Base-by-base conservation (phyloP, 2,113 vertebrate genomes). In the Bos javanicus region DNA sequence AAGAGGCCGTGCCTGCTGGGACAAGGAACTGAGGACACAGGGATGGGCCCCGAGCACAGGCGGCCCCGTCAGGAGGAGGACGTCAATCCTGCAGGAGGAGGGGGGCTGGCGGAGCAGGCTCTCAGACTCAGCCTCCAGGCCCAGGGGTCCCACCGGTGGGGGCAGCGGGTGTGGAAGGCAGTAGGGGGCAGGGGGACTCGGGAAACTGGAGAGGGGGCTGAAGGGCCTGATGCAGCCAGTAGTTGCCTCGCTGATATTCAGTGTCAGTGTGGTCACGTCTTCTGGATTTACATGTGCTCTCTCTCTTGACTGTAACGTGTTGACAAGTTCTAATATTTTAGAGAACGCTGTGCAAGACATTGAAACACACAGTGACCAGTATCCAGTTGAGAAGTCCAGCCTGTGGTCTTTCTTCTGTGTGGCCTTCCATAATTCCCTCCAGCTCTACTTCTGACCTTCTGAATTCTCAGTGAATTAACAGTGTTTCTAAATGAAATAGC, bases 1-100 rank as follows among this genome's bases (percentile, higher is more conserved):
- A 23, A 50, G 33, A 39, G n/a, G 33, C 0, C 2, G 0, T 43
- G 43, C 0, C 23, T 60, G 25, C 14, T 39, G n/a, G 39, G 26
- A 39, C 6, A 43, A 78, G 39, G 26, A 56, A 15, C 81, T 39
- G 50, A 59, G 14, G 60, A 50, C 13, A 43, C 2, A 3, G 78
- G 13, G 52, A 54, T 16, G 30, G 13, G 15, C n/a, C 56, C 90
- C 28, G 21, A 39, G 33, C 62, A 52, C 39, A 78, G 83, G 14
- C 0, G 11, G 25, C 50, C 33, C 15, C 2, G 2, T 10, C 56
- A 36, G 23, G 30, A 56, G 83, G 83, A 60, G 33, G 67, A 50
- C 17, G 2, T 52, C 46, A 33, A 0, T 30, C 15, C 23, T 92
- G 43, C 13, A 52, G 33, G 16, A 46, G 67, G 10, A 10, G 5